Evolutionary conservation across 2,797 vertebrate genomes (phyloP).

Genomic region (Helicolenus hilgendorfi): DNA sequence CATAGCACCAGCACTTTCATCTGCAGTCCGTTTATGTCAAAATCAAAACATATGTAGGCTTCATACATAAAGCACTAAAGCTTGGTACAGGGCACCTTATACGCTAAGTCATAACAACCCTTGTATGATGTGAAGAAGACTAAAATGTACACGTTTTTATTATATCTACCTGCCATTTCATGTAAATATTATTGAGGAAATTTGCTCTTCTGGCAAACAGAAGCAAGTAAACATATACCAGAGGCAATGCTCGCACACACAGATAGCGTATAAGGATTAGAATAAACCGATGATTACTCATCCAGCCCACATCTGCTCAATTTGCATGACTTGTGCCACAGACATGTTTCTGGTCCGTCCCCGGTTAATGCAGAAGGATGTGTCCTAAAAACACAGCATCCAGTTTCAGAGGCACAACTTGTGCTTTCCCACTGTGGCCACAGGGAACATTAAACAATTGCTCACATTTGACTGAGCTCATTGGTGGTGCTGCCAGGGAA

Average conservation of each 20-base stretch:
- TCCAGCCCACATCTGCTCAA: conserved; percentile 14
- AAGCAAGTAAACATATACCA: background rate
- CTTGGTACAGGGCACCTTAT: background rate
- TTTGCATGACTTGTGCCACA: conserved; percentile 31
- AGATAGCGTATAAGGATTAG: conserved; percentile 20
- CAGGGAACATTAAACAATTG: conserved; percentile 70
- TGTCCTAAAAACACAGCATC: conserved; percentile 44
- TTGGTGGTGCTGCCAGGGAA: conserved; percentile 58
- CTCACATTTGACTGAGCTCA: conserved; percentile 71
- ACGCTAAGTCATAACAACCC: background rate
- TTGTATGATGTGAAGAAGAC: background rate
- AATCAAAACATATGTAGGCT: background rate
- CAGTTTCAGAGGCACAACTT: conserved; percentile 22
- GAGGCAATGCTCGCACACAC: background rate
- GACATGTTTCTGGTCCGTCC: conserved; percentile 17
- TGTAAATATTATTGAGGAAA: background rate
- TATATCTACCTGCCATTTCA: background rate
- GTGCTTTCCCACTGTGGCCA: conserved; percentile 35
- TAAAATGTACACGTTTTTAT: background rate
- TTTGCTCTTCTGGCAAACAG: background rate
- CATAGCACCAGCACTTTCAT: background rate
- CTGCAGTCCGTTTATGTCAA: background rate
- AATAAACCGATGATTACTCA: conserved; percentile 52
- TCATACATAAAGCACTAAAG: background rate
- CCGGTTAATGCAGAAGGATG: conserved; percentile 31